A percentile compares a stretch with the other conserved stretches of the same genome.
phyloP scores from a whole-genome alignment of 2,113 vertebrate genomes.

The Fulica atra region DNA sequence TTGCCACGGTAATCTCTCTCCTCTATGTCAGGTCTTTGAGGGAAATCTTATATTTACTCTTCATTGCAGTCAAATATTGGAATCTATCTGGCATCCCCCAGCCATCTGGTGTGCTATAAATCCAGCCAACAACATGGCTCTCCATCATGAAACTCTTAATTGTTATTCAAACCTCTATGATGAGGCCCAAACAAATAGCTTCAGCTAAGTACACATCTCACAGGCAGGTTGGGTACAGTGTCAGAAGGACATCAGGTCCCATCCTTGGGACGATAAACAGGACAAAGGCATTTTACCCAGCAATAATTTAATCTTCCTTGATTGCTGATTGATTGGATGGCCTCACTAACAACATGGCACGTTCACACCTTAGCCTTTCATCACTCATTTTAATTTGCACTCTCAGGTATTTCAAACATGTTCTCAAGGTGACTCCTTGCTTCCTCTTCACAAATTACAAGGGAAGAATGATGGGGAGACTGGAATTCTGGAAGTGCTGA shows the following conservation, averaged over 20 bases:
- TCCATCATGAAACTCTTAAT: slow-evolving; percentile 18
- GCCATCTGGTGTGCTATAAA: slow-evolving; percentile 38
- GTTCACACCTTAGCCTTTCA: background rate
- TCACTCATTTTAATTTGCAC: slow-evolving; percentile 17
- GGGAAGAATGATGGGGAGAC: background rate
- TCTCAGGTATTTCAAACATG: background rate
- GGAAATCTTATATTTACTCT: slow-evolving; percentile 25
- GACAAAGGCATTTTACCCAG: background rate
- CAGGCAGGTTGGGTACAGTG: background rate
- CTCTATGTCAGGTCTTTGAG: background rate
- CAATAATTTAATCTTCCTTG: background rate
- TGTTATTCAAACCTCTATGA: slow-evolving; percentile 1
- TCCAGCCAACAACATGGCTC: slow-evolving; percentile 17
- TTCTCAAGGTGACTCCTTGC: slow-evolving; percentile 21
- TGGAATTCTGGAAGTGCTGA: background rate
- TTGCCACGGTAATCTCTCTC: slow-evolving; percentile 15
- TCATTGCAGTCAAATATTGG: background rate
- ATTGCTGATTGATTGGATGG: background rate
- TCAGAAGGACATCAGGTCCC: background rate
- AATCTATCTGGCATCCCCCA: background rate
- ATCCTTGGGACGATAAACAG: background rate
- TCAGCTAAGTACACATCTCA: background rate
- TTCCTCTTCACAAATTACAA: background rate
- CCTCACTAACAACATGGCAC: background rate
- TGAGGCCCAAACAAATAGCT: slow-evolving; percentile 5